Conservation (phyloP, 2,113 vertebrate species). For the Gasterosteus aculeatus region DNA sequence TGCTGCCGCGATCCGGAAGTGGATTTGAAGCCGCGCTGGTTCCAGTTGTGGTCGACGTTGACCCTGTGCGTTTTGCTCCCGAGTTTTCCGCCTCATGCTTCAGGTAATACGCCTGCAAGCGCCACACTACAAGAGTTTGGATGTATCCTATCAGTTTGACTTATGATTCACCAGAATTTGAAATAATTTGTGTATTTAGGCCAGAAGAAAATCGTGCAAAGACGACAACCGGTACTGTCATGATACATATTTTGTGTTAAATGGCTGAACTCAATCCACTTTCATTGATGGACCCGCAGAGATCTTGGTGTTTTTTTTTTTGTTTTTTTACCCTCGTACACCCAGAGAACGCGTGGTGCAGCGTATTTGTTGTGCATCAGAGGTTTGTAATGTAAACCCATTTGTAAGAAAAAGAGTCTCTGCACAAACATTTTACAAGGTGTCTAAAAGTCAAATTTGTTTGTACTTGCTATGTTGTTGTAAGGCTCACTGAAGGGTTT, state of each 20-base stretch:
- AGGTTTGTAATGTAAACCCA: constrained; percentile 62
- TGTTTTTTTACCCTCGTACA: constrained; percentile 15
- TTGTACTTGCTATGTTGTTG: constrained; percentile 49
- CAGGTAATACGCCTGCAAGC: not conserved
- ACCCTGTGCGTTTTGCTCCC: not conserved
- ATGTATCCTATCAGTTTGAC: not conserved
- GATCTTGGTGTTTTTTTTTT: constrained; percentile 28
- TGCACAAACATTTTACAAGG: constrained; percentile 68
- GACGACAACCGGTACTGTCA: not conserved
- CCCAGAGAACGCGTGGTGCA: constrained; percentile 33
- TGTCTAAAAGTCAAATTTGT: constrained; percentile 43
- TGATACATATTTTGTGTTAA: constrained; percentile 35
- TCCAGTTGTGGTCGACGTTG: not conserved
- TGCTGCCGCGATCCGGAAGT: constrained; percentile 11
- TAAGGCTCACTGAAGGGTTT: constrained; percentile 66
- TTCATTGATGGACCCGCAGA: constrained; percentile 16
- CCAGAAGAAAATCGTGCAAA: not conserved
- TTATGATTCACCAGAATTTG: not conserved
- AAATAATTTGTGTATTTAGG: not conserved
- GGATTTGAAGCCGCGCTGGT: not conserved
- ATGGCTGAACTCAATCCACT: constrained; percentile 35
- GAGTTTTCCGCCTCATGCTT: not conserved
- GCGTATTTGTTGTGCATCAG: constrained; percentile 45
- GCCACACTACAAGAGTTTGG: constrained; percentile 49
- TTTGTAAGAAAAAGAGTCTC: constrained; percentile 58